Evolutionary conservation across 1,140 invertebrate genomes (phyloP), one percentile per base, ranked within the genome.

Genomic region (Nasonia vitripennis): DNA sequence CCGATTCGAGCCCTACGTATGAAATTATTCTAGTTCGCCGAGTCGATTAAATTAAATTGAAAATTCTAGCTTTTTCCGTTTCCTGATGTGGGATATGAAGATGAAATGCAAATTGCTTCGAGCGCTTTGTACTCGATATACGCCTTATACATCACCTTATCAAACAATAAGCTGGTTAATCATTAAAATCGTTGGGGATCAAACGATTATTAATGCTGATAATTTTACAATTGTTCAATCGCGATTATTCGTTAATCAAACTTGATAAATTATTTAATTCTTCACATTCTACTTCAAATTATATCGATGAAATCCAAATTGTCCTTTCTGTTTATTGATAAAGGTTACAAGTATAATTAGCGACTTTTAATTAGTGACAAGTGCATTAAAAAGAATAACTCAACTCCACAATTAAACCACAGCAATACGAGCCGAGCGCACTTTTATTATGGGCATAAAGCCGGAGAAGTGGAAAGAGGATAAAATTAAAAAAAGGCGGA

Each of bases 371-470:
- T 55, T 55, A 55, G 12, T 55, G 12, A 62, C 55, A 62, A n/a
- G 55, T 62, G 55, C 55, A 62, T n/a, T 6, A 37, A 62, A 62
- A 27, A 14, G n/a, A 73, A 73, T 6, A 37, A 31, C 4, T 31
- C 27, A 27, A 27, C 9, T 31, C 70, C 70, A 34, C 37, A 41
- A 45, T 41, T 7, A n/a, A 41, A 75, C 20, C 74, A 37, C 11
- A 45, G 34, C 10, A 17, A 75, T 27, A 55, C 9, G 7, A 79
- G 0, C 23, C n/a, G 70, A 70, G 20, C 37, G n/a, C 37, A 45
- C 68, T 80, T 80, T 80, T 45, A 80, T 55, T 70, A 17, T 37
- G n/a, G 17, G 4, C 31, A 78, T 67, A 20, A 78, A 67, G 34
- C 77, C 23, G 75, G 11, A 34, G 37, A 62, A 71, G 55, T 62